Evolutionary conservation across 2,888 invertebrate genomes (phyloP).

Genomic region (Eueremaeus valkanovi): DNA sequence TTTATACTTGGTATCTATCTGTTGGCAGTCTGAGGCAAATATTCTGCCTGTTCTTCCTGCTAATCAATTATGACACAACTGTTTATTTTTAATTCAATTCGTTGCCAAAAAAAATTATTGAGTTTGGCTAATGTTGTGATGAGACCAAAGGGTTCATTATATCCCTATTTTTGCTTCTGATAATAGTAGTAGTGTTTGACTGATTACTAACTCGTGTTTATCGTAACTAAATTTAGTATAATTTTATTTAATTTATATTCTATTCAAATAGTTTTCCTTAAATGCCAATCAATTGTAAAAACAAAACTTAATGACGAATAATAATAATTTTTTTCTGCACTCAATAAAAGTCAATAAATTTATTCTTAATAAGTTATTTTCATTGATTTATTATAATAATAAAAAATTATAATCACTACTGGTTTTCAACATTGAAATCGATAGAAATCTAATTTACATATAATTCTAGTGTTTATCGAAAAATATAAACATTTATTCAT

Average conservation of each 20-base stretch:
- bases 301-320: no score
- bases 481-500: not conserved
- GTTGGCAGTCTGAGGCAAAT: no score
- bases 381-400: no score
- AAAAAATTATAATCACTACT: not conserved
- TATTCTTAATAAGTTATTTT: no score
- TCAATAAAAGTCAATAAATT: no score
- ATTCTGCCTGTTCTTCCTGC: no score
- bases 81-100: not conserved
- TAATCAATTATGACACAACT: not conserved
- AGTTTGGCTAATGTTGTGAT: not conserved
- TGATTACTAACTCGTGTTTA: not conserved
- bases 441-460: not conserved
- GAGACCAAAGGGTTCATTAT: constrained; percentile 2
- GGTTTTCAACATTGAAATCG: not conserved
- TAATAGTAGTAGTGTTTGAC: not conserved
- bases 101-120: not conserved
- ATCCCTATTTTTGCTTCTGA: not conserved
- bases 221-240: not conserved
- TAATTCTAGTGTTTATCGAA: not conserved
- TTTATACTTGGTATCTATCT: no score
- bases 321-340: no score
- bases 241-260: not conserved
- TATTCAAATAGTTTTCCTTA: no score
- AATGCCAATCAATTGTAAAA: no score